Percentiles rank a stretch among this genome's conserved stretches.
Conservation (phyloP, 2,888 invertebrate genomes). For the Itoplectis maculator region DNA sequence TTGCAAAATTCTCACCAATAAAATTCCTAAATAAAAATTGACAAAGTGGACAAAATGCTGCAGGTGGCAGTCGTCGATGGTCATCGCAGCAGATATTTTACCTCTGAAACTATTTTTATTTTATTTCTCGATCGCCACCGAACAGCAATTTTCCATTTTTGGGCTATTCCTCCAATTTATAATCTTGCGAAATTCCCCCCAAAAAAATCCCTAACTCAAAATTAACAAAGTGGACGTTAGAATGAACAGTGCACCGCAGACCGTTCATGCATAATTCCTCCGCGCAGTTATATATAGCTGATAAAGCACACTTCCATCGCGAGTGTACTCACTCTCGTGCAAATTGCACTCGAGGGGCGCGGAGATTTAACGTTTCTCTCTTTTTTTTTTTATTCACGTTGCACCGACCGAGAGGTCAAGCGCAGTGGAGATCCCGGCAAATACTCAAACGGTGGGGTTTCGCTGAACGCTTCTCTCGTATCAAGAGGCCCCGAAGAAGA, state of each 20-base stretch:
- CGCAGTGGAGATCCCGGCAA: conserved; percentile 64
- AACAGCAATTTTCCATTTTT: no score
- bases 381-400: conserved; percentile 48
- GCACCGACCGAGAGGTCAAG: conserved; percentile 65
- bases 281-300: not conserved
- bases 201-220: not conserved
- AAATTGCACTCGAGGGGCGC: conserved; percentile 53
- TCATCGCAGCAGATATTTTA: no score
- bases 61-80: no score
- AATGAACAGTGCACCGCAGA: not conserved
- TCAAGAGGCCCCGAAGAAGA: conserved; percentile 39
- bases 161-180: no score
- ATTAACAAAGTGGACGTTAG: conserved; percentile 37
- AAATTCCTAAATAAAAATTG: no score
- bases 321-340: conserved; percentile 53
- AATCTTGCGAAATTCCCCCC: no score
- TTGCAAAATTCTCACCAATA: not conserved
- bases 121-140: no score
- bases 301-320: conserved; percentile 26
- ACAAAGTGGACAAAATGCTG: no score
- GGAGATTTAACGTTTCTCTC: conserved; percentile 50
- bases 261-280: conserved; percentile 12
- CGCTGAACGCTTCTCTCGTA: conserved; percentile 48
- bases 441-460: conserved; percentile 58
- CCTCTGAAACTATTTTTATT: no score